phyloP scores from a whole-genome alignment of 2,797 vertebrate species.

The Diceros bicornis region DNA sequence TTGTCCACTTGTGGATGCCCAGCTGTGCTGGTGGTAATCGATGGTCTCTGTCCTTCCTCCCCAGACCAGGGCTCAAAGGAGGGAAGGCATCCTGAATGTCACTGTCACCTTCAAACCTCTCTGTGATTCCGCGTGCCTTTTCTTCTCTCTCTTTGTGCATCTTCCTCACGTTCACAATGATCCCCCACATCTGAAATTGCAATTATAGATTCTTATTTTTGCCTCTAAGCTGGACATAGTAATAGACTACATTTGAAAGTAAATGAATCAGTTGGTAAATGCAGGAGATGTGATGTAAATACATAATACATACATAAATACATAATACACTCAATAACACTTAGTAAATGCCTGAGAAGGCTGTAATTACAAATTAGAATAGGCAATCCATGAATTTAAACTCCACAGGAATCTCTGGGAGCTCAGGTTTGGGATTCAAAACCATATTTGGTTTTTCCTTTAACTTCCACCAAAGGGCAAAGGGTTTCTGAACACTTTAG shows the following conservation, averaged over 20 bases:
- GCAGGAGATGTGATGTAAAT: not conserved
- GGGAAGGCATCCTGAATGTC: not conserved
- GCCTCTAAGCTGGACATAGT: not conserved
- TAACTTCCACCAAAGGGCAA: not conserved
- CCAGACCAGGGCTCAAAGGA: not conserved
- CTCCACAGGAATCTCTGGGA: not conserved
- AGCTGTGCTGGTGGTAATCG: rapidly evolving
- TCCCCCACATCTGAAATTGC: not conserved
- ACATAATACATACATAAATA: not conserved
- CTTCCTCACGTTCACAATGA: not conserved
- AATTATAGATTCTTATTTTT: not conserved
- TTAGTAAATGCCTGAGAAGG: not conserved
- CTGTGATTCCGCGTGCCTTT: not conserved
- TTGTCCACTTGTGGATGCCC: rapidly evolving
- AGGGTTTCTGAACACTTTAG: not conserved
- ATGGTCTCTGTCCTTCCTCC: not conserved
- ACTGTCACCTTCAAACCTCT: not conserved
- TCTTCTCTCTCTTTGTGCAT: not conserved
- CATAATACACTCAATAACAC: not conserved
- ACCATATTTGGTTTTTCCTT: not conserved
- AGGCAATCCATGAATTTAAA: not conserved
- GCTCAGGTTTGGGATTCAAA: not conserved
- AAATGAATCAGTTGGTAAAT: not conserved
- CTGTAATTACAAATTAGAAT: not conserved
- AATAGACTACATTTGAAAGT: not conserved